Conservation (phyloP, 2,113 vertebrate species). For the Erythrocebus patas region DNA sequence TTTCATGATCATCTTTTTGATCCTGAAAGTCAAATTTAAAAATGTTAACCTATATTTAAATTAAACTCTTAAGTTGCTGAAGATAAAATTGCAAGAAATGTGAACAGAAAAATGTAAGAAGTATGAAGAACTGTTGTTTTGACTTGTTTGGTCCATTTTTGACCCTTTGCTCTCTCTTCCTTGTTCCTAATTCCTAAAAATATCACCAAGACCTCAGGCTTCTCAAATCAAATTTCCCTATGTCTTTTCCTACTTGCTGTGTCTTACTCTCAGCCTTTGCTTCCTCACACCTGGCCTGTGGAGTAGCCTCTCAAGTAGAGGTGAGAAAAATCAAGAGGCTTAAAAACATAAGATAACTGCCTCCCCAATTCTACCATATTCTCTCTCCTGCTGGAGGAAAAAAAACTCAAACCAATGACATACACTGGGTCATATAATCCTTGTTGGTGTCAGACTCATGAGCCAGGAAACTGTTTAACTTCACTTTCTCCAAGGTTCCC, state of each 20-base stretch:
- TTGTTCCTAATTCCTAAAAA: background rate
- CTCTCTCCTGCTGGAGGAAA: background rate
- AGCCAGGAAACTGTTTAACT: background rate
- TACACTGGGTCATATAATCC: background rate
- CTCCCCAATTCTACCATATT: background rate
- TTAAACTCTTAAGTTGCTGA: background rate
- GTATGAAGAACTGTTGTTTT: background rate
- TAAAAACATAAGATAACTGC: background rate
- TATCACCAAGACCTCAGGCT: background rate
- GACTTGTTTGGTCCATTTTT: background rate
- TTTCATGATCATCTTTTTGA: background rate
- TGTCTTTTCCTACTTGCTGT: background rate
- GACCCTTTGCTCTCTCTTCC: background rate
- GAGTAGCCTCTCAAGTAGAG: background rate
- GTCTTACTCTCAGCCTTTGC: background rate
- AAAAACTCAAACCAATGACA: background rate
- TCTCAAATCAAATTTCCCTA: background rate
- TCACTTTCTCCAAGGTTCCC: background rate
- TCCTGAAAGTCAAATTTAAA: background rate
- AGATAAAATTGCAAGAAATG: background rate
- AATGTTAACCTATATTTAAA: background rate
- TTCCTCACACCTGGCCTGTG: background rate
- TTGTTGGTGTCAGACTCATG: background rate
- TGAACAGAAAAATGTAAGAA: background rate
- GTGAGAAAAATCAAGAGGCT: background rate